Evolutionary conservation across 2,113 vertebrate genomes (phyloP).

Genomic region (Ovis canadensis): DNA sequence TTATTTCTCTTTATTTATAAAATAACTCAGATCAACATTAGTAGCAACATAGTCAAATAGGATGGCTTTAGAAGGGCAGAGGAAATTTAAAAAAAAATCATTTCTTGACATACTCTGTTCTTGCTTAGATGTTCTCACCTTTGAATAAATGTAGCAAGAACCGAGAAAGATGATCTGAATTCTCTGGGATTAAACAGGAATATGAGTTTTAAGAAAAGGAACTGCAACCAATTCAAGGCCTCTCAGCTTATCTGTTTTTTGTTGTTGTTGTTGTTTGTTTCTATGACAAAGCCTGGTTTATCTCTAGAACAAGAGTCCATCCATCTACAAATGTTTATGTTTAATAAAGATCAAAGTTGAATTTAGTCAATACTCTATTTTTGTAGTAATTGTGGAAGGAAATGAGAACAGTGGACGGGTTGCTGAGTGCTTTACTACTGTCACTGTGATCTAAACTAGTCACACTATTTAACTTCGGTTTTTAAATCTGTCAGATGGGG

Average conservation of each 20-base stretch:
- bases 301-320: background rate
- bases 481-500: background rate
- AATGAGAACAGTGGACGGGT: background rate
- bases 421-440: background rate
- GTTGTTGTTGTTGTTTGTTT: background rate
- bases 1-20: background rate
- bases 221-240: background rate
- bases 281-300: background rate
- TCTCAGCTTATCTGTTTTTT: background rate
- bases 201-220: background rate
- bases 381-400: background rate
- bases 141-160: conserved; percentile 10
- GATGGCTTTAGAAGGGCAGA: background rate
- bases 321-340: background rate
- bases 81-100: background rate
- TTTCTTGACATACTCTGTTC: background rate
- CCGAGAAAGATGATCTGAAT: background rate
- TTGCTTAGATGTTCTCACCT: background rate
- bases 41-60: background rate
- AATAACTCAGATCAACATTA: background rate
- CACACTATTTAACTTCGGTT: background rate
- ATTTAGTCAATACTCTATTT: background rate
- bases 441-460: background rate
- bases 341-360: background rate
- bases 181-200: background rate